phyloP scores from a whole-genome alignment of 2,888 invertebrate species.

The Limenitis arthemis region DNA sequence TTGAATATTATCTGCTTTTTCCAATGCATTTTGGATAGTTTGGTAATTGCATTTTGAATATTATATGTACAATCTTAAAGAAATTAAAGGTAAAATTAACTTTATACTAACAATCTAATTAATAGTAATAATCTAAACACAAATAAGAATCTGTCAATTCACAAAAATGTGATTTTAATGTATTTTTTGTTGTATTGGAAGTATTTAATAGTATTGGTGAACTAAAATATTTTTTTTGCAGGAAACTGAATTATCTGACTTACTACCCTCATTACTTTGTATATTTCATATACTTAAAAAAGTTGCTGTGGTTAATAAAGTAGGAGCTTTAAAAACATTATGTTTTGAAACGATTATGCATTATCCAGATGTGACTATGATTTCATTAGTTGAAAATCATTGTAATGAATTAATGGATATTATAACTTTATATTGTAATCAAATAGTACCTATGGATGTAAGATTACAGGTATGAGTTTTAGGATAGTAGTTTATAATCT shows the following conservation, averaged over 20 bases:
- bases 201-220: not conserved
- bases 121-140: too few relatives aligned
- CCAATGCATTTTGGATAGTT: constrained; percentile 32
- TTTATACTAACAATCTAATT: too few relatives aligned
- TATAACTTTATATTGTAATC: constrained; percentile 33
- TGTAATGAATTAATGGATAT: constrained; percentile 35
- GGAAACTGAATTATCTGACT: constrained; percentile 23
- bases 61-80: constrained; percentile 36
- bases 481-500: too few relatives aligned
- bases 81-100: constrained; percentile 40
- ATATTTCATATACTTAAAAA: constrained; percentile 39
- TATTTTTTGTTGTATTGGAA: too few relatives aligned
- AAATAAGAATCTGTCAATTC: too few relatives aligned
- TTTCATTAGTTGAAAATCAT: constrained; percentile 29
- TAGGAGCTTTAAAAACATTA: constrained; percentile 33
- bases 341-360: constrained; percentile 40
- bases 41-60: constrained; percentile 36
- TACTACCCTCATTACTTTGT: constrained; percentile 38
- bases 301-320: constrained; percentile 29
- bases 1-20: constrained; percentile 28
- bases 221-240: constrained; percentile 12
- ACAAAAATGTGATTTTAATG: not conserved
- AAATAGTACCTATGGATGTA: constrained; percentile 24
- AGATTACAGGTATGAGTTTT: constrained; percentile 32
- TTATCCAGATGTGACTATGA: constrained; percentile 39